phyloP scores from a whole-genome alignment of 2,888 invertebrate genomes.

The Hydrotaea diabolus region DNA sequence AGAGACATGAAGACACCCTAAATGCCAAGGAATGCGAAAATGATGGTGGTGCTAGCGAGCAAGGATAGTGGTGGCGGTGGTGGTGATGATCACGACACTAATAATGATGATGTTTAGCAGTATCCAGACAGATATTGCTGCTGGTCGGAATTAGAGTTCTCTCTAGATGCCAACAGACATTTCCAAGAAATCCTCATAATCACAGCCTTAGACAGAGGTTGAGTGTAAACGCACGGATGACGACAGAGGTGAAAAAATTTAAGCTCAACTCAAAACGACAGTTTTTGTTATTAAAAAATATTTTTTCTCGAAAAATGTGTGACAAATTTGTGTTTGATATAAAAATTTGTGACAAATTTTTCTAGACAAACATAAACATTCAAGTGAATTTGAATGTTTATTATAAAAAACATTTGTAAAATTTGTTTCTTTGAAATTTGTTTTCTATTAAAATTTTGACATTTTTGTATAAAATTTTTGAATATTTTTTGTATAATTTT shows the following conservation, averaged over 20 bases:
- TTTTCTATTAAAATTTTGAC: too few relatives aligned
- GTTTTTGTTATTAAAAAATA: too few relatives aligned
- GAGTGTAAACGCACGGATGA: slow-evolving; percentile 29
- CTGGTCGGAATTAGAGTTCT: slow-evolving; percentile 2
- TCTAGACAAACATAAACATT: too few relatives aligned
- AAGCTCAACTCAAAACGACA: neutral
- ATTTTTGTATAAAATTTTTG: too few relatives aligned
- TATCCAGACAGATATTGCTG: slow-evolving; percentile 20
- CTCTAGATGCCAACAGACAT: slow-evolving; percentile 11
- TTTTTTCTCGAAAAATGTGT: too few relatives aligned
- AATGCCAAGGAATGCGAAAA: slow-evolving; percentile 7
- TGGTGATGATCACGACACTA: too few relatives aligned
- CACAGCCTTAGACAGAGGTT: slow-evolving; percentile 45
- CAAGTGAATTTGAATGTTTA: too few relatives aligned
- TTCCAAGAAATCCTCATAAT: slow-evolving; percentile 51
- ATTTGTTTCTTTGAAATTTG: too few relatives aligned
- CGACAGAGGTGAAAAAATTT: slow-evolving; percentile 24
- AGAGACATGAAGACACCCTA: neutral
- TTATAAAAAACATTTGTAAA: too few relatives aligned
- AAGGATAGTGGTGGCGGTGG: neutral
- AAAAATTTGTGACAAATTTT: too few relatives aligned
- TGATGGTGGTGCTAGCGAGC: slow-evolving; percentile 1
- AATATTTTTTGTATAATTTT: too few relatives aligned
- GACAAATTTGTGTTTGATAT: too few relatives aligned
- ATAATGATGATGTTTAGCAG: neutral